Base-by-base conservation (phyloP, 2,888 invertebrate species). In the Baccha elongata region DNA sequence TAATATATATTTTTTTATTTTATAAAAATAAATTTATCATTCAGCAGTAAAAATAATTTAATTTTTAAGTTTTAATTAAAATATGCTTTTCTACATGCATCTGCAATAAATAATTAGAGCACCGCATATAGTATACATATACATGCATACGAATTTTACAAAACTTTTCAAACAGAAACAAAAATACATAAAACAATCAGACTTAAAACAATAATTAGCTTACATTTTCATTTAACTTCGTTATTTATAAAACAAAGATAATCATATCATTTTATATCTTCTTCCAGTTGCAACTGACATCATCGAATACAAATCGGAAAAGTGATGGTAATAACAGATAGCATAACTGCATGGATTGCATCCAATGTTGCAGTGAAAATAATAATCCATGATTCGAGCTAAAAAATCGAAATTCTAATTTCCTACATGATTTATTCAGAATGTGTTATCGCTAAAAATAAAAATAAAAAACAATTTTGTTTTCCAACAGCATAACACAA, bases 261-360 rank as follows among this genome's bases (percentile, higher is more conserved):
- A 35, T 52, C 21, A 50, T 2, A 32, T 10, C 0, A 6, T 35
- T 8, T 48, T 21, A 64, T 19, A 23, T 32, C 8, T 50, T 85
- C 26, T 81, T 58, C 2, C 10, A 86, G 91, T 84, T 89, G 67
- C 91, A 91, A 87, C 85, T 91, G 86, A 90, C 89, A 85, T 88
- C 90, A 86, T 88, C 88, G 86, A 88, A 89, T 87, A 88, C 88
- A 86, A 89, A 86, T 86, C 87, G 88, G 71, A 90, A 90, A 85
- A 88, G 85, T 84, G 93, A 92, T 79, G 92, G 91, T 86, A 93
- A 92, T 85, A 90, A 87, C 67, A 94, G 94, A 93, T 94, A 94
- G 93, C 94, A 94, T 88, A 92, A 93, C 89, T 94, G 94, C 89
- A 93, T 94, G 89, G 93, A 94, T 90, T 94, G 94, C 91, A 93